A percentile compares a stretch with the other conserved stretches of the same genome.
phyloP scores from a whole-genome alignment of 2,888 invertebrate species.

The Chalcis sispes region DNA sequence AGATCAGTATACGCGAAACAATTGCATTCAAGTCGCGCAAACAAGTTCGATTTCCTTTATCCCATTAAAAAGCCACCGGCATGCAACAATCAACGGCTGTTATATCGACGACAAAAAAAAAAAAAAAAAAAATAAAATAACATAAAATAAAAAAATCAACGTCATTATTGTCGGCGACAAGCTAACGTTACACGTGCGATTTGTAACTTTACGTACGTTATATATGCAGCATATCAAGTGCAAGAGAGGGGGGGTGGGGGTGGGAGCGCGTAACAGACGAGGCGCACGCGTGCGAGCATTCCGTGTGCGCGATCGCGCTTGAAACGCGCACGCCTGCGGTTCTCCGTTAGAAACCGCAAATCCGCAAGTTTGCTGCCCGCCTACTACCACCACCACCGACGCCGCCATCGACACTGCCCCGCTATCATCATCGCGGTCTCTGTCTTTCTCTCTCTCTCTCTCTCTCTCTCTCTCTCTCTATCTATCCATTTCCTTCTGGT shows the following conservation, averaged over 20 bases:
- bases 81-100: too few species aligned
- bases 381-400: neutral
- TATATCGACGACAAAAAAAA: too few species aligned
- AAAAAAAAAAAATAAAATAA: too few species aligned
- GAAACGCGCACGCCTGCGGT: slow-evolving; percentile 22
- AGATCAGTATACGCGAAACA: too few species aligned
- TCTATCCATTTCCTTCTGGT: neutral
- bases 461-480: slow-evolving; percentile 6
- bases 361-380: slow-evolving; percentile 49
- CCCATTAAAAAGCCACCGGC: too few species aligned
- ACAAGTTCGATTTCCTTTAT: too few species aligned
- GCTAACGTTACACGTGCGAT: too few species aligned
- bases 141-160: too few species aligned
- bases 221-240: neutral
- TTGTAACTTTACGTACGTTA: too few species aligned
- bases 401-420: neutral
- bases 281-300: slow-evolving; percentile 1
- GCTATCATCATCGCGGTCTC: neutral
- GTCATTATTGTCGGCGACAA: too few species aligned
- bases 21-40: too few species aligned
- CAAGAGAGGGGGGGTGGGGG: neutral
- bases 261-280: neutral
- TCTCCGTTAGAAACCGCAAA: slow-evolving; percentile 38
- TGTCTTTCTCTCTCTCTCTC: slow-evolving; percentile 2
- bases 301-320: slow-evolving; percentile 44